Evolutionary conservation across 2,888 invertebrate species (phyloP).

Genomic region (Drosophila prostipennis): DNA sequence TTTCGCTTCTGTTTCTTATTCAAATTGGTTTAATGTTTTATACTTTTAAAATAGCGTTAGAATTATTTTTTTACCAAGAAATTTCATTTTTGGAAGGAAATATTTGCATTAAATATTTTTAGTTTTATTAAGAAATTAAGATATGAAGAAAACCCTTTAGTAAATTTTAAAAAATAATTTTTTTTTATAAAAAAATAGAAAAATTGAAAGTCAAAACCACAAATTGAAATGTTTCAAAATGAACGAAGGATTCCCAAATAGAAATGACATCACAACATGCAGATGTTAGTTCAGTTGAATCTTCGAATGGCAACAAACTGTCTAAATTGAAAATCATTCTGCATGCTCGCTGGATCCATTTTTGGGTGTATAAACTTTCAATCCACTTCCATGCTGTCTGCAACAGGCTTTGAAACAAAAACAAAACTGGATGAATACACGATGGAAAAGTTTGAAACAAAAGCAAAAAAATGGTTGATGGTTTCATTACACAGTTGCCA

Average conservation of each 20-base stretch:
- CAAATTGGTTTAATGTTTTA: too few species aligned
- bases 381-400: conserved; percentile 14
- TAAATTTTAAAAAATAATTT: too few species aligned
- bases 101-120: too few species aligned
- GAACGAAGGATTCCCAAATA: not conserved
- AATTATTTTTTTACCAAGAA: too few species aligned
- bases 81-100: too few species aligned
- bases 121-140: too few species aligned
- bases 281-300: conserved; percentile 2
- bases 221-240: not conserved
- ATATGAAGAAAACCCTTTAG: too few species aligned
- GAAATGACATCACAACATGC: not conserved
- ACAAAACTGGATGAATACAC: conserved; percentile 20
- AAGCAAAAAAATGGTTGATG: conserved; percentile 18
- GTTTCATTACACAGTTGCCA: conserved; percentile 6
- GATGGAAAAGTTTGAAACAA: conserved; percentile 26
- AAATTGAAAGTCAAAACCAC: not conserved
- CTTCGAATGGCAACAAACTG: not conserved
- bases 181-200: too few species aligned
- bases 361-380: conserved; percentile 1
- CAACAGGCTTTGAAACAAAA: conserved; percentile 26
- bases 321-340: conserved; percentile 22
- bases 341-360: not conserved
- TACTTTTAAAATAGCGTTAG: too few species aligned
- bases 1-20: not conserved